Evolutionary conservation across 2,888 invertebrate species (phyloP).

Genomic region (Hecatera dysodea): DNA sequence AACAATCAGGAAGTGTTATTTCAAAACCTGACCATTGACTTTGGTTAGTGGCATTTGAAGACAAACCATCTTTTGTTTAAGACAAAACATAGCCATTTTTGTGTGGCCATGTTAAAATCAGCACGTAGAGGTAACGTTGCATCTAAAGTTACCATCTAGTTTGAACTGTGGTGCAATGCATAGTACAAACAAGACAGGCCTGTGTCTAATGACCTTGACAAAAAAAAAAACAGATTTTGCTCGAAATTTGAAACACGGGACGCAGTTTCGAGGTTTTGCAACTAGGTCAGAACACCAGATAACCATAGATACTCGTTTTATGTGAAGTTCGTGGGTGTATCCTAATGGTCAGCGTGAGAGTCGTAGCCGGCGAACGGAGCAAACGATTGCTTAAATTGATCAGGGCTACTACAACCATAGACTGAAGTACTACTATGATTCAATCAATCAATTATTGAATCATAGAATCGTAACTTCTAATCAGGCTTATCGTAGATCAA

Average conservation of each 20-base stretch:
- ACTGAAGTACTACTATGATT: neutral
- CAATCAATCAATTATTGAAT: conserved; percentile 1
- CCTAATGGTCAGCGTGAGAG: conserved; percentile 87
- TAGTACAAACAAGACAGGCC: conserved; percentile 19
- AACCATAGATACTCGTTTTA: conserved; percentile 81
- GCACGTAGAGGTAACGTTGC: conserved; percentile 24
- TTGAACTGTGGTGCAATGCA: conserved; percentile 42
- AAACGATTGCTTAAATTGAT: conserved; percentile 46
- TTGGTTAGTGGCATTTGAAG: conserved; percentile 5
- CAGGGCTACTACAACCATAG: conserved; percentile 53
- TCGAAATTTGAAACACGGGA: conserved; percentile 60
- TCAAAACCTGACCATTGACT: conserved; percentile 15
- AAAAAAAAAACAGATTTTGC: conserved; percentile 44
- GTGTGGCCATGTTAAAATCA: conserved; percentile 22
- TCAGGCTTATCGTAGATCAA: conserved; percentile 25
- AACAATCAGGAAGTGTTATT: conserved; percentile 12
- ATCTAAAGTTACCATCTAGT: conserved; percentile 47
- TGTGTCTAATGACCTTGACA: conserved; percentile 44
- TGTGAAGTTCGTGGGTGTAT: conserved; percentile 87
- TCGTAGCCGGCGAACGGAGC: conserved; percentile 55
- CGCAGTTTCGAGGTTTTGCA: conserved; percentile 79
- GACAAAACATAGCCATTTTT: conserved; percentile 12
- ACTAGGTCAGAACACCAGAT: conserved; percentile 82
- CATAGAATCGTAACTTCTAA: conserved; percentile 2
- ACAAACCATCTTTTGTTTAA: conserved; percentile 35